Percentiles rank a stretch among this genome's conserved stretches.
phyloP scores from a whole-genome alignment of 2,888 invertebrate genomes.

The Pimpla rufipes region DNA sequence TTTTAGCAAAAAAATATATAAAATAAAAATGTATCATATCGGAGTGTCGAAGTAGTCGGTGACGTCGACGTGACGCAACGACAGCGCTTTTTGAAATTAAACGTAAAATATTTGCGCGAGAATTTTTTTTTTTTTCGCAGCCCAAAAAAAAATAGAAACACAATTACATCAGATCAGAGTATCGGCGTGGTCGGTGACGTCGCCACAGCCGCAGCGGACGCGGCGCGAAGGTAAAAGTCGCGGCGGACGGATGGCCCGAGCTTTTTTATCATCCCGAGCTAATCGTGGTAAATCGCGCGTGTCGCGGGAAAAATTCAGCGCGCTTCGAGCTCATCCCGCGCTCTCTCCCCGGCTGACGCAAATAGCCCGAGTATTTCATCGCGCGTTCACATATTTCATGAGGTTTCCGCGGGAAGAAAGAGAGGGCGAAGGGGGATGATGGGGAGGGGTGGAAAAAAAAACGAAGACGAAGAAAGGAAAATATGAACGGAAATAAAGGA shows the following conservation, averaged over 20 bases:
- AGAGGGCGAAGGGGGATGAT: too few species aligned
- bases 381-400: constrained; percentile 55
- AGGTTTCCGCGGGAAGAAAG: constrained; percentile 24
- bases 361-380: constrained; percentile 40
- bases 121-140: too few species aligned
- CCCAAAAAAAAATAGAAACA: too few species aligned
- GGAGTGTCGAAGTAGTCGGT: too few species aligned
- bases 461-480: background rate
- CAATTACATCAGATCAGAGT: too few species aligned
- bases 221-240: background rate
- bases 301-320: constrained; percentile 5
- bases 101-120: too few species aligned
- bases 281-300: constrained; percentile 31
- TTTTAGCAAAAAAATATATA: too few species aligned
- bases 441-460: constrained; percentile 38
- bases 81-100: too few species aligned
- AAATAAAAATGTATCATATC: too few species aligned
- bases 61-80: too few species aligned
- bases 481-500: background rate
- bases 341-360: constrained; percentile 13
- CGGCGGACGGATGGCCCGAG: constrained; percentile 4
- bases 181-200: background rate
- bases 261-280: constrained; percentile 11
- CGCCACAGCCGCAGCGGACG: background rate
- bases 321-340: background rate